Base-by-base conservation (phyloP, 2,113 vertebrate species). In the Hyla sarda region DNA sequence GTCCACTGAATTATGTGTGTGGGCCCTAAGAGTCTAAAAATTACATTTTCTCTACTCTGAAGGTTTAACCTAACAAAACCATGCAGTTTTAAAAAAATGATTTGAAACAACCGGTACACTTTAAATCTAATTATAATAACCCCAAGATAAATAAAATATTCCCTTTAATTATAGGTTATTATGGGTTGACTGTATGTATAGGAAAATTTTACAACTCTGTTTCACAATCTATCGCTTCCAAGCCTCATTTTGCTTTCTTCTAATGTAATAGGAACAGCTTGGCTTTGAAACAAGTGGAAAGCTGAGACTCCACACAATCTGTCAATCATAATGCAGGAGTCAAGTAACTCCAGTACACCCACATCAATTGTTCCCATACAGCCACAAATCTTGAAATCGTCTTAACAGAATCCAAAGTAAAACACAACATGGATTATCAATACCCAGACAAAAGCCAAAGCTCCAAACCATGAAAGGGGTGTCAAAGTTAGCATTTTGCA, bases 241-340 rank as follows among this genome's bases (percentile, higher is more conserved):
- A 77, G 41, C 84, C 52, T 58, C 34, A 80, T 45, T 67, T n/a
- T 71, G 23, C 16, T 25, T 56, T 23, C 50, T 37, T 45, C 45
- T 79, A 48, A 62, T 72, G 14, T 50, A 72, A 67, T 30, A 79
- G 50, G 4, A 72, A 56, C 5, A 75, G 34, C 56, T 80, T 86
- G 75, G 76, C 75, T 80, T 69, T 50, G 23, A 52, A 72, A 77
- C 41, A 84, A 84, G 45, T 34, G 65, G 16, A 50, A 28, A 47
- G 50, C 62, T 67, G 25, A 76, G 48, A 52, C 73, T 58, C 23
- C 71, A 74, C 25, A 47, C 23, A 84, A 58, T 60, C 23, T 85
- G 84, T 86, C 84, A 86, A 69, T 86, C 84, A 80, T 86, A 52
- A 72, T 21, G 48, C 19, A 54, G 76, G 75, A 86, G 58, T 79